Conservation (phyloP, 2,113 vertebrate genomes). For the Hippocampus zosterae region DNA sequence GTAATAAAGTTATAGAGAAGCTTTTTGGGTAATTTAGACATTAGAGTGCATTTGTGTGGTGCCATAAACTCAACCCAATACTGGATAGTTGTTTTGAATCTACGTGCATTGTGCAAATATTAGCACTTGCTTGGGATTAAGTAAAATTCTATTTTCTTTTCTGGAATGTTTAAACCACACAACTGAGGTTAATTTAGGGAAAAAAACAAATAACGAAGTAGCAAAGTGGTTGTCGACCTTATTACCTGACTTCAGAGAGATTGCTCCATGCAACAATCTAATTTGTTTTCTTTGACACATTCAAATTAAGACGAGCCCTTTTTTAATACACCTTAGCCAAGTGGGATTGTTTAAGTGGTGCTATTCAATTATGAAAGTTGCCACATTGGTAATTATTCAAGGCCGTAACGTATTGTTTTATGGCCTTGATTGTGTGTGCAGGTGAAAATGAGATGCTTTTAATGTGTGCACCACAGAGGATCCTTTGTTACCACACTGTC, state of each 20-base stretch:
- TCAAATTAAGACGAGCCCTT: conserved; percentile 47
- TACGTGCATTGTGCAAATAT: neutral
- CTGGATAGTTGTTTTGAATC: neutral
- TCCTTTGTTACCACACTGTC: conserved; percentile 57
- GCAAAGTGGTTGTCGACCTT: conserved; percentile 43
- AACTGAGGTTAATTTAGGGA: conserved; percentile 52
- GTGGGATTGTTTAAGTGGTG: conserved; percentile 48
- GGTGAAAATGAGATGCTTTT: conserved; percentile 61
- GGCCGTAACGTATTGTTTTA: conserved; percentile 63
- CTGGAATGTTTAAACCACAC: neutral
- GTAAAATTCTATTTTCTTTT: conserved; percentile 21
- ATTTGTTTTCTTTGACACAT: conserved; percentile 65
- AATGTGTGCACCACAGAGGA: conserved; percentile 58
- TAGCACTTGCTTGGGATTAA: conserved; percentile 13
- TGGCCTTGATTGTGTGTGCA: conserved; percentile 45
- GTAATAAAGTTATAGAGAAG: neutral
- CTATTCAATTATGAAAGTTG: conserved; percentile 69
- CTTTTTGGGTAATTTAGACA: neutral
- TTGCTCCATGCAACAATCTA: conserved; percentile 44
- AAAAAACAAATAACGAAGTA: conserved; percentile 34
- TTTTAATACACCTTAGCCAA: conserved; percentile 46
- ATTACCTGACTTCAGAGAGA: conserved; percentile 61
- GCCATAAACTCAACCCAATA: neutral
- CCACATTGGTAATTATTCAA: conserved; percentile 66
- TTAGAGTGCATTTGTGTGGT: neutral